phyloP scores from a whole-genome alignment of 2,888 invertebrate genomes.

The Himalopsyche anomala region DNA sequence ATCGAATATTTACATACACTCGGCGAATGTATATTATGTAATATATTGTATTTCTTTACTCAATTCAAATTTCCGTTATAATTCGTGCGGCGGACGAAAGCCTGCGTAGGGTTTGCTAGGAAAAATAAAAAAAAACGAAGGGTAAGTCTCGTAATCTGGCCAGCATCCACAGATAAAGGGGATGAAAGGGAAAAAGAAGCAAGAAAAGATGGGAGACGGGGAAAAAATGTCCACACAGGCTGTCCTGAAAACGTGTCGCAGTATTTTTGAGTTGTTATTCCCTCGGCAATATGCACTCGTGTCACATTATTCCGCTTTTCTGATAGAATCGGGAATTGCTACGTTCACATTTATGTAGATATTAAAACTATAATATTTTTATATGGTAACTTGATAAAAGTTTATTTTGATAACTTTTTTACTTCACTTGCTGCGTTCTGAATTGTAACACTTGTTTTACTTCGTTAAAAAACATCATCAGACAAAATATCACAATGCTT shows the following conservation, averaged over 20 bases:
- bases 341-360: too few relatives aligned
- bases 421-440: too few relatives aligned
- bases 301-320: conserved; percentile 9
- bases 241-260: conserved; percentile 14
- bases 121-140: conserved; percentile 30
- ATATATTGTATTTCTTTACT: background rate
- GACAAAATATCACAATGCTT: too few relatives aligned
- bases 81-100: background rate
- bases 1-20: too few relatives aligned
- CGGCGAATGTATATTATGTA: too few relatives aligned
- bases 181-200: background rate
- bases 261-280: conserved; percentile 14
- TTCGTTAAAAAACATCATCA: too few relatives aligned
- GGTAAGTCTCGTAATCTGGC: conserved; percentile 34
- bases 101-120: background rate
- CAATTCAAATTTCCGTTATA: conserved; percentile 31
- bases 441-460: too few relatives aligned
- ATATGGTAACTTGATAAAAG: too few relatives aligned
- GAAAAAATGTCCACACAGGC: background rate
- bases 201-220: conserved; percentile 15
- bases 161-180: conserved; percentile 39
- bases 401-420: too few relatives aligned
- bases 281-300: conserved; percentile 10
- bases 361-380: too few relatives aligned
- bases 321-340: background rate